Conservation (phyloP, 2,888 invertebrate genomes). For the Pachydiplax longipennis region DNA sequence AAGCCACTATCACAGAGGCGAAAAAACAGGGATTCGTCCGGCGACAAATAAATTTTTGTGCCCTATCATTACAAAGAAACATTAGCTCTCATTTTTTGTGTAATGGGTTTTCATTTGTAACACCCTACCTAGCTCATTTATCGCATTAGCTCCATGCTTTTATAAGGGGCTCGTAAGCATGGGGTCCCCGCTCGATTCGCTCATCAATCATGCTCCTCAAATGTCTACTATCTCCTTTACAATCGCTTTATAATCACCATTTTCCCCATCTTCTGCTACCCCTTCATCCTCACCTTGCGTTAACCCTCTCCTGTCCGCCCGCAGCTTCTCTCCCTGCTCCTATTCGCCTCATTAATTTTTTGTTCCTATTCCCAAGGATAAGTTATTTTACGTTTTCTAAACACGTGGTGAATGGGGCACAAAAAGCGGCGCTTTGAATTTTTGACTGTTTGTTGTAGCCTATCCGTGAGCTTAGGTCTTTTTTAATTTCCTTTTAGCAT, state of each 20-base stretch:
- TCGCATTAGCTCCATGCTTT: constrained; percentile 33
- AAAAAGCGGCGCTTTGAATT: not conserved
- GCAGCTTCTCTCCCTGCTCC: constrained; percentile 1
- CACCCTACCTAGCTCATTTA: constrained; percentile 39
- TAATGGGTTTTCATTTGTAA: constrained; percentile 44
- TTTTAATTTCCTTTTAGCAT: no score
- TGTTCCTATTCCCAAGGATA: not conserved
- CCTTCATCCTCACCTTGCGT: not conserved
- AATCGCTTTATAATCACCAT: constrained; percentile 42
- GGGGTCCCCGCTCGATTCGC: constrained; percentile 19
- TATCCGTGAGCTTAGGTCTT: not conserved
- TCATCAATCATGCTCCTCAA: constrained; percentile 30
- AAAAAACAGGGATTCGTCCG: not conserved
- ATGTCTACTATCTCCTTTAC: constrained; percentile 40
- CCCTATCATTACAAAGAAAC: constrained; percentile 39
- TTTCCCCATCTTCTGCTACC: not conserved
- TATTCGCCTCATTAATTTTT: constrained; percentile 38
- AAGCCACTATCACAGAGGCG: not conserved
- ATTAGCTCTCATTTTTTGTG: constrained; percentile 43
- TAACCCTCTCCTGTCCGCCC: not conserved
- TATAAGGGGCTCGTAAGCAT: constrained; percentile 24
- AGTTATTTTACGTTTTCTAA: constrained; percentile 42
- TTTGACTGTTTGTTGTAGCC: not conserved
- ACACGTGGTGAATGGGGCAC: constrained; percentile 1
- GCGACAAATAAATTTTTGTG: constrained; percentile 37